A percentile compares a stretch with the other conserved stretches of the same genome.
These are phyloP conservation scores for Uropsilus gracilis DNA, from an alignment of 2,113 vertebrate genomes.

Conservation along the genomic window DNA sequence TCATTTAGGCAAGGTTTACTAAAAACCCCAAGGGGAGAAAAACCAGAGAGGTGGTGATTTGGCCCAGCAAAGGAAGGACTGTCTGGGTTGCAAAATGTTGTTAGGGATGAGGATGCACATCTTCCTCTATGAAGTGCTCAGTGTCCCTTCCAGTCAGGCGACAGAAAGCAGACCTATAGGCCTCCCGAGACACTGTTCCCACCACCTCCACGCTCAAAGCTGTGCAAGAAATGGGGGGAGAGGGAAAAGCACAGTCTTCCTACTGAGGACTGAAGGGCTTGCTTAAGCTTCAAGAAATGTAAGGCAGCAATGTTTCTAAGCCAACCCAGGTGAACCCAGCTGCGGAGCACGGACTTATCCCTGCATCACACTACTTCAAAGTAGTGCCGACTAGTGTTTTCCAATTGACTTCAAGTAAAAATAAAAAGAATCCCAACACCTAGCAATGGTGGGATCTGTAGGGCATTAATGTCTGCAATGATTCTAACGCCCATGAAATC, in stretches of 20 bases:
- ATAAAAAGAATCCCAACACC: neutral
- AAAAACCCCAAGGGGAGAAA: neutral
- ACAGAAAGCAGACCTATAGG: too few relatives aligned
- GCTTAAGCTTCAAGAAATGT: neutral
- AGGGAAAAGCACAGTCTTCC: neutral
- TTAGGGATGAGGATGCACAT: too few relatives aligned
- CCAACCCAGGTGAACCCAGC: neutral
- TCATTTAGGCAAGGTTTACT: neutral
- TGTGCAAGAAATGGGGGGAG: neutral
- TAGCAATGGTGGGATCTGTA: neutral
- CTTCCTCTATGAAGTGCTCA: too few relatives aligned
- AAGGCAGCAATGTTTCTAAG: neutral
- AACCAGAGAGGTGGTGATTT: too few relatives aligned
- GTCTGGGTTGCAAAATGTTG: too few relatives aligned
- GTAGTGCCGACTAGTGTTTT: neutral
- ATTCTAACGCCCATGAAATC: neutral
- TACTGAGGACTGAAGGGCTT: too few relatives aligned
- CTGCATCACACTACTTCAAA: neutral
- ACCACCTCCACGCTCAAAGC: neutral
- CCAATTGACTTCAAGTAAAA: neutral
- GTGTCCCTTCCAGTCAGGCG: neutral
- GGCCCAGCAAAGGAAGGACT: too few relatives aligned
- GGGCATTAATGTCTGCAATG: too few relatives aligned
- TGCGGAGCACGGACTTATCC: neutral
- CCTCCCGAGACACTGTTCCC: neutral